Base-by-base conservation (phyloP, 2,797 vertebrate species). In the Pseudochirops corinnae region DNA sequence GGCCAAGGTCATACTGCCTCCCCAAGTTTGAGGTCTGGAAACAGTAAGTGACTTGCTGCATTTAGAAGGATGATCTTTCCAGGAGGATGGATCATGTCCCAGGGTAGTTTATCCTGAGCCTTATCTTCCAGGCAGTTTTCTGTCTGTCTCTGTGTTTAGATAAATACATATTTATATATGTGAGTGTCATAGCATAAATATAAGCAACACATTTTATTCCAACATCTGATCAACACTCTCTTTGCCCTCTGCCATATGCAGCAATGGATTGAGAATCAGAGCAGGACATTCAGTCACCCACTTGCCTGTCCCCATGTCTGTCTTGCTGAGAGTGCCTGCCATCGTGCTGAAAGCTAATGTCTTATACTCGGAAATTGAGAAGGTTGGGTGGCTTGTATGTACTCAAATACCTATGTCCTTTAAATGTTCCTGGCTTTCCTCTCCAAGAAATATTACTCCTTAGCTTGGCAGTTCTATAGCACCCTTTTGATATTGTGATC, bases 21-120 rank as follows among this genome's bases (percentile, higher is more conserved):
- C n/a, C 55, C 39, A 46, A 60, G 14, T 94, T 67, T 93, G 55
- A 91, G 94, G 55, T 74, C 90, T 93, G 56, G 31, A 93, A 91
- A 90, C 10, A 90, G n/a, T 46, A 91, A 53, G 46, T 55, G 57
- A 60, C 55, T 93, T 5, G 26, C 5, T 90, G n/a, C 39, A 26
- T 92, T 90, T 90, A 33, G 95, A 39, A 87, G 90, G 92, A 56
- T 46, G 90, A 82, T 10, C 56, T 56, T 21, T 3, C 50, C 53
- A 67, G 39, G 56, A 91, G 74, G 39, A 82, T 26, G 39, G 74
- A 82, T 82, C 74, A 82, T 39, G 21, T 39, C 74, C 74, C n/a
- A 21, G 18, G 9, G 21, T 46, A 26, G 50, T 82, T 53, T 31
- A 50, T 14, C 55, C 58, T 92, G 6, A 62, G 60, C 53, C 21